Evolutionary conservation across 2,113 vertebrate genomes (phyloP), one percentile per base, ranked within the genome.

Genomic region (Grus americana): DNA sequence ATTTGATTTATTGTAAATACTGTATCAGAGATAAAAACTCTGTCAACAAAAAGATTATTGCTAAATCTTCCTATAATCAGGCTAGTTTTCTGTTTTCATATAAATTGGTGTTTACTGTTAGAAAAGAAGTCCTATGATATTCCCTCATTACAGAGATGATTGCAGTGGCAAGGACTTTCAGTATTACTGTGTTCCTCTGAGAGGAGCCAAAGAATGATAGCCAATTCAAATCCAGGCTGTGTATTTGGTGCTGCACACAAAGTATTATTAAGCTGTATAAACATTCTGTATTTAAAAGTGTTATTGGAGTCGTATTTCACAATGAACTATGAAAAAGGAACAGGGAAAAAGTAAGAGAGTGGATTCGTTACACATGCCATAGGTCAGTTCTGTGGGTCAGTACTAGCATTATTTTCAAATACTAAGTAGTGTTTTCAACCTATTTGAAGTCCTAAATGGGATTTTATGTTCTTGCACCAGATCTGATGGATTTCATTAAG

Each of bases 1-100:
- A 80, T 79, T 86, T 92, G 52, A 49, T 81, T 95, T 79, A 95
- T 95, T 93, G 57, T 12, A 81, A 94, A 97, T 63, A 81, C 32
- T 49, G 22, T 74, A 84, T 38, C 63, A 58, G 62, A 94, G 89
- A 94, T 24, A 91, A 84, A 95, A 88, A 85, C 21, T 78, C 54
- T 50, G 68, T 67, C 85, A 93, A 76, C 74, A 73, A 90, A 94
- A 84, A 79, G 16, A 84, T 55, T 72, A 89, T 74, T 90, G 76
- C 44, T 71, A 90, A 82, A 86, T 73, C 73, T 84, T 93, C 49
- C 79, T 82, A 75, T 38, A 65, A 74, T 7, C 44, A 49, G 63
- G 7, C 19, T 74, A 80, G 74, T 93, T 96, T 93, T 96, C 62
- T 92, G 40, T 90, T 47, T 90, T 72, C 68, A 63, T 14, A 27